Evolutionary conservation across 1,140 invertebrate species (phyloP).

Genomic region (Diabrotica virgifera): DNA sequence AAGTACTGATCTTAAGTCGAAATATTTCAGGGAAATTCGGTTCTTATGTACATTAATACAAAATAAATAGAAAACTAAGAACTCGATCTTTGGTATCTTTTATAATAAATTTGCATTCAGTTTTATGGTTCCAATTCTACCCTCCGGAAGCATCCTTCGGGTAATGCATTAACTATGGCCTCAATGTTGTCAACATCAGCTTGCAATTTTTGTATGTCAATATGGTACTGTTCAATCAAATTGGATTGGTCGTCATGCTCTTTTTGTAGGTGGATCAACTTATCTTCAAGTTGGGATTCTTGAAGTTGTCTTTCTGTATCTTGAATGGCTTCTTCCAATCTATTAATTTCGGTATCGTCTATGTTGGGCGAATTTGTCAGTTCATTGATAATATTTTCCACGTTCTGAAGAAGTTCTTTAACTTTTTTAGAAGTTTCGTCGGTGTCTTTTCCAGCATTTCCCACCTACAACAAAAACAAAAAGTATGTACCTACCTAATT

Average conservation of each 20-base stretch:
- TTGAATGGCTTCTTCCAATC: conserved; percentile 68
- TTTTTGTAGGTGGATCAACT: conserved; percentile 68
- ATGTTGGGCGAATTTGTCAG: conserved; percentile 74
- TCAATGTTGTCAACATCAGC: conserved; percentile 83
- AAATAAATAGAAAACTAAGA: not conserved
- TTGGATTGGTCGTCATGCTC: conserved; percentile 71
- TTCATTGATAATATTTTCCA: conserved; percentile 75
- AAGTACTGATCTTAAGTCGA: not conserved
- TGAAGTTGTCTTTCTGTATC: conserved; percentile 72
- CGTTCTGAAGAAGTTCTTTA: conserved; percentile 70
- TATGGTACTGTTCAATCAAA: conserved; percentile 77
- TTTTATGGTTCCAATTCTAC: conserved; percentile 29
- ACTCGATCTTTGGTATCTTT: conserved; percentile 19
- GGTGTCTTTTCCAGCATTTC: conserved; percentile 79
- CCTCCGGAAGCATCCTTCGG: conserved; percentile 67
- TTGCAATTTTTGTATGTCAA: conserved; percentile 69
- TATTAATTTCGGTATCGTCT: conserved; percentile 65
- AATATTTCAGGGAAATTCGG: not conserved
- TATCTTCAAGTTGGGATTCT: conserved; percentile 69
- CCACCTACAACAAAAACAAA: conserved; percentile 59
- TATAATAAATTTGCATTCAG: conserved; percentile 4
- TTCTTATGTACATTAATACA: not conserved
- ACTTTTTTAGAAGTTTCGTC: conserved; percentile 75
- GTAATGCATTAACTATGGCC: conserved; percentile 76
- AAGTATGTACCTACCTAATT: not conserved